Conservation (phyloP, 2,797 vertebrate species). For the Ceyx erithaca region DNA sequence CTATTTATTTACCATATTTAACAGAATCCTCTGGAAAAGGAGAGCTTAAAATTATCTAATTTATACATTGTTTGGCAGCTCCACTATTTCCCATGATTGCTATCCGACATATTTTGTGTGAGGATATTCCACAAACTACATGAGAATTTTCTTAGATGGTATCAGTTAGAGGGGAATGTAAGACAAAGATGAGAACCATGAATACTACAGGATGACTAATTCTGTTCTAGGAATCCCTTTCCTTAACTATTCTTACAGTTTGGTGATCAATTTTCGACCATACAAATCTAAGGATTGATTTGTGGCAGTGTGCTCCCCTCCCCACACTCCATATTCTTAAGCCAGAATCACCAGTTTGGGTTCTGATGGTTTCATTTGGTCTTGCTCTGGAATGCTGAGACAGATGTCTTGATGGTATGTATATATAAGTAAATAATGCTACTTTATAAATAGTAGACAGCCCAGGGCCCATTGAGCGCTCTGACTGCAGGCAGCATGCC, state of each 20-base stretch:
- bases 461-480: background rate
- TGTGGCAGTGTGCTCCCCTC: background rate
- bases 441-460: background rate
- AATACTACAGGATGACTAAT: background rate
- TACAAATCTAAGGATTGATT: background rate
- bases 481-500: background rate
- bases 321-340: background rate
- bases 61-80: slow-evolving; percentile 9
- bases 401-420: background rate
- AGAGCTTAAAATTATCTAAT: background rate
- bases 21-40: background rate
- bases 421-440: background rate
- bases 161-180: background rate
- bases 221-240: background rate
- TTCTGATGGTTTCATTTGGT: background rate
- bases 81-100: background rate
- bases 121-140: slow-evolving; percentile 1
- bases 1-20: slow-evolving; percentile 33
- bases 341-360: background rate
- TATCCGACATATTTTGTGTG: slow-evolving; percentile 10
- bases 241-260: background rate
- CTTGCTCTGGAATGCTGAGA: background rate
- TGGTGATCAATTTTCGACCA: background rate
- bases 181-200: background rate
- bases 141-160: background rate